Percentiles rank a stretch among this genome's conserved stretches.
Evolutionary conservation across 2,113 vertebrate species (phyloP).

Genomic region (Pelmatolapia mariae): DNA sequence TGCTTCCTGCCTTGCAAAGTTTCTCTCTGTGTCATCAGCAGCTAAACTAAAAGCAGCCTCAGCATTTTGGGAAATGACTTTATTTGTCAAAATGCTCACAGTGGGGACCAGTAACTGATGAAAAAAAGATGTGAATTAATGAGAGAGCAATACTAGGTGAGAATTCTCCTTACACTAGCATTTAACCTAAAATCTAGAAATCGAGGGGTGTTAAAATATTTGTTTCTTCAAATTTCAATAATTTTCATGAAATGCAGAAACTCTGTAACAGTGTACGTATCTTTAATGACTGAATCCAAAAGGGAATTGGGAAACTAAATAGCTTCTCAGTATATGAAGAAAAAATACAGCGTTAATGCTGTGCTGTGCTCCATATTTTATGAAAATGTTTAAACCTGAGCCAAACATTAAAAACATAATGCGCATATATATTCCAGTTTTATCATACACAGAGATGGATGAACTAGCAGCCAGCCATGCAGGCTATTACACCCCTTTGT

Average conservation of each 20-base stretch:
- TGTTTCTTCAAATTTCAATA: not conserved
- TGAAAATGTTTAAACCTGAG: not conserved
- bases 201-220: not conserved
- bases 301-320: constrained; percentile 2
- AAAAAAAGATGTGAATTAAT: not conserved
- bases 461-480: not conserved
- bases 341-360: not conserved
- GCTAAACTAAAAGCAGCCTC: not conserved
- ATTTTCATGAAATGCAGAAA: not conserved
- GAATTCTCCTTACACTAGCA: not conserved
- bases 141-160: not conserved
- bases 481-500: not conserved
- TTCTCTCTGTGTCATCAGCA: not conserved
- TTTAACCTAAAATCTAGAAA: not conserved
- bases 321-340: not conserved
- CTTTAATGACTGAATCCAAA: not conserved
- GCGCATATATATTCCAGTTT: not conserved
- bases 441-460: not conserved
- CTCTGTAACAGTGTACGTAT: not conserved
- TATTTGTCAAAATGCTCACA: not conserved
- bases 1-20: not conserved
- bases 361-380: not conserved
- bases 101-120: not conserved
- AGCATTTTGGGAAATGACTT: not conserved
- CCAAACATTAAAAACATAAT: not conserved